These are phyloP conservation scores for Drosophila anomalata DNA, from an alignment of 2,888 invertebrate species.

Conservation along the genomic window DNA sequence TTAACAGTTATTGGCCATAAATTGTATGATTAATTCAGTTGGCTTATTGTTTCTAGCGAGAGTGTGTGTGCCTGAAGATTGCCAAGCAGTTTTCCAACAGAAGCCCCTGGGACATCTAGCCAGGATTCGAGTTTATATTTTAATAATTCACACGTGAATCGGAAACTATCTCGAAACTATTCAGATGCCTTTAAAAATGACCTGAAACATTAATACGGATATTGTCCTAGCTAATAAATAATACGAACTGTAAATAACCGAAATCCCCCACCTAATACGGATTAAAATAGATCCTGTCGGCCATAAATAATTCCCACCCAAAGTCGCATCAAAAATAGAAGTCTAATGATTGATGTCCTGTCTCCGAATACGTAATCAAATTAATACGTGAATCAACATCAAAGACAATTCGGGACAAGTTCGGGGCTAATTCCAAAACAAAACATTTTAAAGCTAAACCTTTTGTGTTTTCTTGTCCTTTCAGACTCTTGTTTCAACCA, in stretches of 20 bases:
- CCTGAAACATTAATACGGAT: neutral
- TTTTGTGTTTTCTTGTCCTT: slow-evolving; percentile 5
- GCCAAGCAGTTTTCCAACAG: neutral
- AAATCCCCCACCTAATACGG: neutral
- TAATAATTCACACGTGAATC: neutral
- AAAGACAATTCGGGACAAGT: neutral
- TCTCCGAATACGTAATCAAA: neutral
- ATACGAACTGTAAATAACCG: neutral
- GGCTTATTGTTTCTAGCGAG: slow-evolving; percentile 11
- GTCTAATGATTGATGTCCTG: slow-evolving; percentile 12
- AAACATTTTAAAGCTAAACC: slow-evolving; percentile 4
- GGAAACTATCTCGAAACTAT: slow-evolving; percentile 9
- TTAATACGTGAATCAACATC: slow-evolving; percentile 3
- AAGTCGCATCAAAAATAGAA: slow-evolving; percentile 11
- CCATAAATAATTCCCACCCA: slow-evolving; percentile 16
- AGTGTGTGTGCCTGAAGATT: neutral
- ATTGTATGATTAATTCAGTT: slow-evolving; percentile 41
- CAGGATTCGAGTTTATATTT: neutral
- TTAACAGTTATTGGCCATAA: slow-evolving; percentile 51
- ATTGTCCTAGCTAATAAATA: neutral
- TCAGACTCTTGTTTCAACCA: slow-evolving; percentile 65
- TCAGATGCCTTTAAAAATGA: neutral
- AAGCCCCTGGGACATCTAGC: neutral
- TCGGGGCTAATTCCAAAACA: neutral
- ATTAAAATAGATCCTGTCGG: slow-evolving; percentile 17